A percentile compares a stretch with the other conserved stretches of the same genome.
phyloP scores from a whole-genome alignment of 2,797 vertebrate species.

The Pelodytes ibericus region DNA sequence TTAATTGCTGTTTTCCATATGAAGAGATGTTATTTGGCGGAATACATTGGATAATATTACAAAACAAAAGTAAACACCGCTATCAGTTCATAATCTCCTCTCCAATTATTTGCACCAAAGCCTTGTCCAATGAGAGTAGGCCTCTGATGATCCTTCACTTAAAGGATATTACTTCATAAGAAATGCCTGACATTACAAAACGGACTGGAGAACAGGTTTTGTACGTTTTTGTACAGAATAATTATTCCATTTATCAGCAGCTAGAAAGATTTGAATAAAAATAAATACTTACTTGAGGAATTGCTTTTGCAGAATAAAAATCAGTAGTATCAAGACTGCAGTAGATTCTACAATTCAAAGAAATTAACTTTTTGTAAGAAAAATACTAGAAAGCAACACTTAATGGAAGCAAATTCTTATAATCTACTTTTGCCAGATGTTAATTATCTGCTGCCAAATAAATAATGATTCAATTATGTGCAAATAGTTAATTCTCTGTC shows the following conservation, averaged over 20 bases:
- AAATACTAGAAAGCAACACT: background rate
- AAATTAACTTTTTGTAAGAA: background rate
- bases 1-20: background rate
- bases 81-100: background rate
- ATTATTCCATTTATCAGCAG: no score
- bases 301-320: background rate
- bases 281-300: background rate
- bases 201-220: background rate
- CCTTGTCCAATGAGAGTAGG: background rate
- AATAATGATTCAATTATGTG: slow-evolving; percentile 7
- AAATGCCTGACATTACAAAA: no score
- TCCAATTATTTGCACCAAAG: background rate
- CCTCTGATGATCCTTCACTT: no score
- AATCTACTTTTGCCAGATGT: background rate
- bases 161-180: no score
- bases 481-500: background rate
- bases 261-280: no score
- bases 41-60: background rate
- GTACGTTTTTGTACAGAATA: no score
- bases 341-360: background rate
- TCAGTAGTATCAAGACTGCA: background rate
- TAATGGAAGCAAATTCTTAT: background rate
- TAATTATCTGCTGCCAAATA: slow-evolving; percentile 6
- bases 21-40: background rate
- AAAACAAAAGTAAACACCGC: background rate